Conservation (phyloP, 2,888 invertebrate genomes). For the Petrophora chlorosata region DNA sequence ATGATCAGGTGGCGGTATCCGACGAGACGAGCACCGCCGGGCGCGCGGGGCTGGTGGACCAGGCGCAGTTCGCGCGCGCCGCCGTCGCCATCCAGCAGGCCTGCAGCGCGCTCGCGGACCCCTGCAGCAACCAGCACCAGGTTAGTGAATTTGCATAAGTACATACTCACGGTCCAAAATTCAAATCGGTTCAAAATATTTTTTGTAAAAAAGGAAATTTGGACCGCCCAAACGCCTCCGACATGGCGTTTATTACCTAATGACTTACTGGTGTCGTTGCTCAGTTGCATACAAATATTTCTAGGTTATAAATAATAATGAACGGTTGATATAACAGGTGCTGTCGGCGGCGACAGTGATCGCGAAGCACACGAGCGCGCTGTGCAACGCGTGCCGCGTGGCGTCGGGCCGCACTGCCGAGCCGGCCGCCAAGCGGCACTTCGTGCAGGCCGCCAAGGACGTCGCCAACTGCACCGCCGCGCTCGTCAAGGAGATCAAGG, state of each 20-base stretch:
- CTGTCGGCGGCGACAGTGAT: slow-evolving; percentile 96
- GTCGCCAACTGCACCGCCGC: slow-evolving; percentile 98
- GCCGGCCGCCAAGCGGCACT: slow-evolving; percentile 92
- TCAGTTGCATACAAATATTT: too few species aligned
- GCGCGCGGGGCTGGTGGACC: slow-evolving; percentile 94
- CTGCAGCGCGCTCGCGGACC: slow-evolving; percentile 89
- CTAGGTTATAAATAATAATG: too few species aligned
- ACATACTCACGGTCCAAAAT: too few species aligned
- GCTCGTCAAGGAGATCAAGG: slow-evolving; percentile 97
- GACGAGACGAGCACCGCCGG: slow-evolving; percentile 96
- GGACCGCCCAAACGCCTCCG: too few species aligned
- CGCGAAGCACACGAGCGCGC: slow-evolving; percentile 97
- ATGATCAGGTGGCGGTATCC: slow-evolving; percentile 90
- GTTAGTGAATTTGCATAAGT: too few species aligned
- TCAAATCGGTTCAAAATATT: too few species aligned
- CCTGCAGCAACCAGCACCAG: slow-evolving; percentile 90
- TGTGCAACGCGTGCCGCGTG: slow-evolving; percentile 97
- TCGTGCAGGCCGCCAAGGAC: slow-evolving; percentile 92
- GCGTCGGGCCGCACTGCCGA: slow-evolving; percentile 96
- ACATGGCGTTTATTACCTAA: too few species aligned
- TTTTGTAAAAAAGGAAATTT: too few species aligned
- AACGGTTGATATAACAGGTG: too few species aligned
- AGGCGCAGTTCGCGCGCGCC: slow-evolving; percentile 93
- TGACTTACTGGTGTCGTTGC: too few species aligned
- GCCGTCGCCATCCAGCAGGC: slow-evolving; percentile 95